These are phyloP conservation scores for Callionymus lyra DNA, from an alignment of 2,113 vertebrate species.

Conservation along the genomic window DNA sequence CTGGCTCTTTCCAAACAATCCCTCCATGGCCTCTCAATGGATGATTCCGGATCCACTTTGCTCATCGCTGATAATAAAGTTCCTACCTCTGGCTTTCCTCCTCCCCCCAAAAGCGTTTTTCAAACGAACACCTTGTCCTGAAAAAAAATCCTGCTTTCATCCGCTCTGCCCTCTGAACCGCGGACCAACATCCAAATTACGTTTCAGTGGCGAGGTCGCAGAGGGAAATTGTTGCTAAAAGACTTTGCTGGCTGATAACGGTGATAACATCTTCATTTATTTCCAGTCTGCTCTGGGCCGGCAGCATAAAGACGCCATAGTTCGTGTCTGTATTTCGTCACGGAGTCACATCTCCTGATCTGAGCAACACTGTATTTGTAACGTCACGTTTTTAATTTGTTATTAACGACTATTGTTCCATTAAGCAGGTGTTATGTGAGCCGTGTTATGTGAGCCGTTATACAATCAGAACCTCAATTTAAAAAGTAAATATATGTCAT, in stretches of 20 bases:
- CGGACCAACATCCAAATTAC: slow-evolving; percentile 28
- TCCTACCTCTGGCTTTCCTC: slow-evolving; percentile 44
- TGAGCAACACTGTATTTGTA: too few species aligned
- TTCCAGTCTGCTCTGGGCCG: slow-evolving; percentile 4
- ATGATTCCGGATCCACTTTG: too few species aligned
- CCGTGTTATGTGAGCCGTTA: too few species aligned
- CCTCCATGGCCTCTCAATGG: too few species aligned
- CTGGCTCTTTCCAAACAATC: too few species aligned
- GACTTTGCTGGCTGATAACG: slow-evolving; percentile 22
- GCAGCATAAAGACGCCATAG: slow-evolving; percentile 1
- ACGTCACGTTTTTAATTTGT: too few species aligned
- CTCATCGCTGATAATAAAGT: slow-evolving; percentile 39
- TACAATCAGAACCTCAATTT: too few species aligned
- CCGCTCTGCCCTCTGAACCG: slow-evolving; percentile 27
- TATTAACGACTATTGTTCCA: too few species aligned
- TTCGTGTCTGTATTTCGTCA: too few species aligned
- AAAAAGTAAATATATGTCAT: too few species aligned
- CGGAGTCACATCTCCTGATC: too few species aligned
- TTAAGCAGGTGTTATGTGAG: too few species aligned
- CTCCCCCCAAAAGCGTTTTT: slow-evolving; percentile 31
- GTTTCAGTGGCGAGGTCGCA: slow-evolving; percentile 19
- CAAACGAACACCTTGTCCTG: slow-evolving; percentile 32
- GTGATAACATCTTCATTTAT: slow-evolving; percentile 35
- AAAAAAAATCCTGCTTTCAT: slow-evolving; percentile 24
- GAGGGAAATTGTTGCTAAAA: slow-evolving; percentile 25